Percentiles rank a stretch among this genome's conserved stretches.
phyloP scores from a whole-genome alignment of 2,113 vertebrate species.

The Chunga burmeisteri region DNA sequence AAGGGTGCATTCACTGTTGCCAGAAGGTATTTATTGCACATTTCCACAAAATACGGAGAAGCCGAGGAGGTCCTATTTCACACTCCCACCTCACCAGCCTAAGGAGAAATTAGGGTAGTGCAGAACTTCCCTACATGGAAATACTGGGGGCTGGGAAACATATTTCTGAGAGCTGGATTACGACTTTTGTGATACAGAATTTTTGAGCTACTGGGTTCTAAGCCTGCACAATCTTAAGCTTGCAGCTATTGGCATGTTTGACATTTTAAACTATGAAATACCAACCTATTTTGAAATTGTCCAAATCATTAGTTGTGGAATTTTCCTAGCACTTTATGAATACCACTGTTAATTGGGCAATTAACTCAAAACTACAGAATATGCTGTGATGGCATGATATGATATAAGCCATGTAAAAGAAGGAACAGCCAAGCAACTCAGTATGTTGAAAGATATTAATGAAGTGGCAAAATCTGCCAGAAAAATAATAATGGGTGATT shows the following conservation, averaged over 20 bases:
- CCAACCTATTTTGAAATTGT: constrained; percentile 83
- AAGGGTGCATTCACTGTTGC: not conserved
- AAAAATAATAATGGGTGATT: constrained; percentile 77
- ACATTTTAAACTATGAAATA: constrained; percentile 83
- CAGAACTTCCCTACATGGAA: not conserved
- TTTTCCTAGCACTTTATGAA: constrained; percentile 82
- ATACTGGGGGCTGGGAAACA: not conserved
- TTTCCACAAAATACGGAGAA: not conserved
- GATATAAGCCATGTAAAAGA: constrained; percentile 79
- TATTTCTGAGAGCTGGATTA: not conserved
- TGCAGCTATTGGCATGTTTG: constrained; percentile 77
- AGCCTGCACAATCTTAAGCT: constrained; percentile 66
- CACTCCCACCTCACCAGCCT: not conserved
- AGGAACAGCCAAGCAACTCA: constrained; percentile 76
- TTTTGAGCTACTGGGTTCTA: constrained; percentile 55
- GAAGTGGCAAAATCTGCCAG: constrained; percentile 75
- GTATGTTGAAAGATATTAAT: constrained; percentile 74
- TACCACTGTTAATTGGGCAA: constrained; percentile 85
- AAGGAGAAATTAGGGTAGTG: not conserved
- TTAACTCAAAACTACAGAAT: constrained; percentile 81
- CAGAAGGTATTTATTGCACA: not conserved
- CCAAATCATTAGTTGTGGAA: constrained; percentile 76
- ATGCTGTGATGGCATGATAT: constrained; percentile 80
- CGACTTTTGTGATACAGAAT: constrained; percentile 12
- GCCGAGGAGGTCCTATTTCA: not conserved